A percentile compares a stretch with the other conserved stretches of the same genome.
These are phyloP conservation scores for Agriopis aurantiaria DNA, from an alignment of 2,888 invertebrate genomes.

Conservation along the genomic window DNA sequence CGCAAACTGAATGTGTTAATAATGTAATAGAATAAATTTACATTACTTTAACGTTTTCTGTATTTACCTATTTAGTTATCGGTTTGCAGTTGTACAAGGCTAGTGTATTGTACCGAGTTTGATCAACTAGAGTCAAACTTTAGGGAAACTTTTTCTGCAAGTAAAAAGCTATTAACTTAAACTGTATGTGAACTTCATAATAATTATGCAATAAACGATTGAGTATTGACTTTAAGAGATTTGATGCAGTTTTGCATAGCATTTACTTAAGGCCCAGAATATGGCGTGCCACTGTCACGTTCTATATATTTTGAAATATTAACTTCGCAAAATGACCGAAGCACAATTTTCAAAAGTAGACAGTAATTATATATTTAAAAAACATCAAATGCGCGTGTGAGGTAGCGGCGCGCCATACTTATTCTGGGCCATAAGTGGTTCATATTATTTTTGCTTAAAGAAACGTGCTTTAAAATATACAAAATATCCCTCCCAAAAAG, in stretches of 20 bases:
- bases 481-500: conserved; percentile 42
- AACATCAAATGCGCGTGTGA: no score
- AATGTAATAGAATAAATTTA: conserved; percentile 69
- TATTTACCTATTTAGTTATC: conserved; percentile 57
- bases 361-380: no score
- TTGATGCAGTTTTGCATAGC: not conserved
- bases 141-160: not conserved
- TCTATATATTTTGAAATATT: no score
- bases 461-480: conserved; percentile 20
- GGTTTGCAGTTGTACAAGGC: conserved; percentile 56
- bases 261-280: not conserved
- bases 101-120: conserved; percentile 54
- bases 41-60: conserved; percentile 56
- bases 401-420: no score
- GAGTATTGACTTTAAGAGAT: no score
- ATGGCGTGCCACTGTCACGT: no score
- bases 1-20: conserved; percentile 57
- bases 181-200: no score
- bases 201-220: no score
- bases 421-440: no score
- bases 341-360: no score
- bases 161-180: not conserved
- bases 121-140: not conserved
- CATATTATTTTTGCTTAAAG: not conserved
- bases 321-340: no score